Percentiles rank a stretch among this genome's conserved stretches.
phyloP scores from a whole-genome alignment of 1,140 invertebrate species.

The Apis laboriosa region DNA sequence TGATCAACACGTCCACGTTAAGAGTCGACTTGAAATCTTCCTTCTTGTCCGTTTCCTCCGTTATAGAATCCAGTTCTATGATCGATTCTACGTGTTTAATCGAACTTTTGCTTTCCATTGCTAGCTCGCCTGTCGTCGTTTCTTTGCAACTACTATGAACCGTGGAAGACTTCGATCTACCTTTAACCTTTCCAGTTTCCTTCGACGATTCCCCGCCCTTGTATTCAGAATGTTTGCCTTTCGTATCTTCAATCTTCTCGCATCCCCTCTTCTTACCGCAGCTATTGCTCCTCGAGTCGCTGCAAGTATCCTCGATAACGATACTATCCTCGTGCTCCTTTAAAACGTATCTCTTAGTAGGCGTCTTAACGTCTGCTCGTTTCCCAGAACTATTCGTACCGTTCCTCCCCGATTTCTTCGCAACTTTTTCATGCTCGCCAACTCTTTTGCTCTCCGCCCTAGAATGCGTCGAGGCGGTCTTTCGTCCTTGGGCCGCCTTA shows the following conservation, averaged over 20 bases:
- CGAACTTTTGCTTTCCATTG: neutral
- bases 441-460: neutral
- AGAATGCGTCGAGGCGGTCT: neutral
- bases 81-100: neutral
- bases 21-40: neutral
- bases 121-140: neutral
- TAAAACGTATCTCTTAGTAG: slow-evolving; percentile 50
- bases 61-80: neutral
- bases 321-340: slow-evolving; percentile 66
- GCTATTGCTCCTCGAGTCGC: neutral
- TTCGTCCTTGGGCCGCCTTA: slow-evolving; percentile 37
- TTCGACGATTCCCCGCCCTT: neutral
- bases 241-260: slow-evolving; percentile 7
- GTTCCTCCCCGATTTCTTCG: neutral
- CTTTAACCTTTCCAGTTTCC: slow-evolving; percentile 2
- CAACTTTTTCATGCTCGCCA: neutral
- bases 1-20: neutral
- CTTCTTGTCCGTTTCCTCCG: neutral
- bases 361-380: neutral
- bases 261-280: neutral
- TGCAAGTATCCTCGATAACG: slow-evolving; percentile 54
- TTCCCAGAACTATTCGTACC: neutral
- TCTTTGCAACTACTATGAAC: neutral
- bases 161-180: slow-evolving; percentile 17
- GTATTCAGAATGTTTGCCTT: neutral